Percentiles rank a stretch among this genome's conserved stretches.
These are phyloP conservation scores for Macrostomum lignano DNA, from an alignment of 1,140 invertebrate genomes.

Conservation along the genomic window DNA sequence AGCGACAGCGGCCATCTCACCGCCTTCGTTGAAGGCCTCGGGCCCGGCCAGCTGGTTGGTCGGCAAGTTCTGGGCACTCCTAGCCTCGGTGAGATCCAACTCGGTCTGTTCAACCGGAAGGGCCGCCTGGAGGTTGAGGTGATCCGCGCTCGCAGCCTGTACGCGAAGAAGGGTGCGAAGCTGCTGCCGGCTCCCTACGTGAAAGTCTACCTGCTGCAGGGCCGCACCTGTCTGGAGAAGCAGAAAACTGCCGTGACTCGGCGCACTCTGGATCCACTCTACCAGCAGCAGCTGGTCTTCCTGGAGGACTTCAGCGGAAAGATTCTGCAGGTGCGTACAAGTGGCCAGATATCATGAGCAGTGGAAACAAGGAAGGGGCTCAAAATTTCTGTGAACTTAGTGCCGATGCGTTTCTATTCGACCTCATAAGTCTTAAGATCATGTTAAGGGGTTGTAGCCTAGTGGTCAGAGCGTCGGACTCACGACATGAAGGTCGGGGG, in stretches of 20 bases:
- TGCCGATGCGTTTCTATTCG: too few species aligned
- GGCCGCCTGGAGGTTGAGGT: constrained; percentile 86
- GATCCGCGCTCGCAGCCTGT: constrained; percentile 64
- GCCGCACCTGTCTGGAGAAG: constrained; percentile 74
- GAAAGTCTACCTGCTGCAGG: constrained; percentile 72
- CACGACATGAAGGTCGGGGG: too few species aligned
- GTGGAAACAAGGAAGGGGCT: too few species aligned
- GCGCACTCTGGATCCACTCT: constrained; percentile 73
- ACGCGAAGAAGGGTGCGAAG: constrained; percentile 62
- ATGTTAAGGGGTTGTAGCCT: too few species aligned
- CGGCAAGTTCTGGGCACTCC: constrained; percentile 77
- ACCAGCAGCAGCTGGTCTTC: constrained; percentile 75
- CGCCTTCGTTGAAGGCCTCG: constrained; percentile 71
- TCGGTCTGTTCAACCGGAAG: constrained; percentile 64
- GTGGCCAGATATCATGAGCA: too few species aligned
- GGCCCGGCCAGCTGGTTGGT: constrained; percentile 80
- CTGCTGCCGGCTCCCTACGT: constrained; percentile 83
- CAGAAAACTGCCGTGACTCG: constrained; percentile 61
- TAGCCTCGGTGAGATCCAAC: constrained; percentile 80
- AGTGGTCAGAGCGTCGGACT: too few species aligned
- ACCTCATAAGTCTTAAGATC: too few species aligned
- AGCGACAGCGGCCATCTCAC: constrained; percentile 28
- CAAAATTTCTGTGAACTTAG: too few species aligned
- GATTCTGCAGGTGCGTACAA: constrained; percentile 54
- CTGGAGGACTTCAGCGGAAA: constrained; percentile 57